These are phyloP conservation scores for Rhabdornis inornatus DNA, from an alignment of 2,113 vertebrate species.

Conservation along the genomic window DNA sequence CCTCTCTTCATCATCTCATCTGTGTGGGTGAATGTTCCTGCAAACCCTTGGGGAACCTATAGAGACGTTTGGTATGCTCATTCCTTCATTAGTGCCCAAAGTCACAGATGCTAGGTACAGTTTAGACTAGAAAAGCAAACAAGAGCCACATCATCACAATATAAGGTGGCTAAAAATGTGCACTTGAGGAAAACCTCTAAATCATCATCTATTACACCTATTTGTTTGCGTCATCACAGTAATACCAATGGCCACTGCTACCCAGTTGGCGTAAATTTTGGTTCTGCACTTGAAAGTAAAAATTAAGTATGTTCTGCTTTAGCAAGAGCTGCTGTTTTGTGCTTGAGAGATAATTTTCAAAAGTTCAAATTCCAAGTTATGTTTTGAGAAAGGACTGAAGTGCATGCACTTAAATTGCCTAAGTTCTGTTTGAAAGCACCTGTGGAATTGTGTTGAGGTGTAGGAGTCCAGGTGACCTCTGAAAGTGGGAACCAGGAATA, in stretches of 20 bases:
- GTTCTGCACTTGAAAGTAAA: neutral
- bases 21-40: slow-evolving; percentile 86
- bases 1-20: slow-evolving; percentile 81
- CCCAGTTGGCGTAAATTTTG: neutral
- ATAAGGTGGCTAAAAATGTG: slow-evolving; percentile 51
- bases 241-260: neutral
- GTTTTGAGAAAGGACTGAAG: neutral
- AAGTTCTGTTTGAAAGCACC: neutral
- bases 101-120: slow-evolving; percentile 68
- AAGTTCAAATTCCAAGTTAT: neutral
- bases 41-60: slow-evolving; percentile 83
- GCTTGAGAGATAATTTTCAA: neutral
- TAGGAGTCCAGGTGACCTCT: neutral
- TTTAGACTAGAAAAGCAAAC: slow-evolving; percentile 13
- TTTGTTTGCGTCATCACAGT: neutral
- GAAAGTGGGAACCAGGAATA: neutral
- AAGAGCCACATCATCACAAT: neutral
- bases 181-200: slow-evolving; percentile 18
- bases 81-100: slow-evolving; percentile 79
- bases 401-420: neutral
- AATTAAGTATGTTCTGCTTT: neutral
- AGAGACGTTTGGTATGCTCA: slow-evolving; percentile 87
- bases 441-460: neutral
- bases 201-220: neutral
- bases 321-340: neutral